Conservation (phyloP, 2,888 invertebrate genomes). For the Leptarthrus brevirostris region DNA sequence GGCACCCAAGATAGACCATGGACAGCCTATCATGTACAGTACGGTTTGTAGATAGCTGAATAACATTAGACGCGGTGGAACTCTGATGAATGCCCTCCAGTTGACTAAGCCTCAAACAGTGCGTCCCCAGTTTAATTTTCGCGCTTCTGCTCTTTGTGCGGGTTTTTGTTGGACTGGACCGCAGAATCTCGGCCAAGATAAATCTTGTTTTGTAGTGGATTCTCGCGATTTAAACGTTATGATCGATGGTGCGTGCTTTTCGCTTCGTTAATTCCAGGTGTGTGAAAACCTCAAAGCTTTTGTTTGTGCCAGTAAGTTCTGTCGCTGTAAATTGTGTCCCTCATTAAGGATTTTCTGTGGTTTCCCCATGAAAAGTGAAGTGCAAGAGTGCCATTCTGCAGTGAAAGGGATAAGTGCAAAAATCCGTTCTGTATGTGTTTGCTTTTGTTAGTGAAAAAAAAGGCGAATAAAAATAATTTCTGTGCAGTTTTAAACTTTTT, state of each 20-base stretch:
- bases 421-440: no score
- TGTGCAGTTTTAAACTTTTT: no score
- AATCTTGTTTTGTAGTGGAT: conserved; percentile 3
- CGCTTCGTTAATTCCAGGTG: conserved; percentile 34
- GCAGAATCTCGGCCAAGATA: conserved; percentile 15
- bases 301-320: not conserved
- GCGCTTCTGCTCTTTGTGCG: conserved; percentile 39
- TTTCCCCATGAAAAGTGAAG: not conserved
- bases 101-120: not conserved
- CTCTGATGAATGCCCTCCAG: conserved; percentile 1
- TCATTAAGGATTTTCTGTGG: conserved; percentile 36
- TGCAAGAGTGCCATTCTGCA: not conserved
- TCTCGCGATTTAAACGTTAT: not conserved
- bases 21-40: not conserved
- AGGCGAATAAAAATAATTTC: no score
- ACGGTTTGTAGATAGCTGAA: not conserved
- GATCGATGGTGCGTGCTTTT: conserved; percentile 23
- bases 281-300: conserved; percentile 19
- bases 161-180: conserved; percentile 4
- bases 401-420: not conserved
- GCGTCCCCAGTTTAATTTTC: conserved; percentile 38
- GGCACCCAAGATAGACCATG: not conserved
- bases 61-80: conserved; percentile 14
- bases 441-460: no score
- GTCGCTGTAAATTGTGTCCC: not conserved